Conservation (phyloP, 2,113 vertebrate species). For the Mus spicilegus region DNA sequence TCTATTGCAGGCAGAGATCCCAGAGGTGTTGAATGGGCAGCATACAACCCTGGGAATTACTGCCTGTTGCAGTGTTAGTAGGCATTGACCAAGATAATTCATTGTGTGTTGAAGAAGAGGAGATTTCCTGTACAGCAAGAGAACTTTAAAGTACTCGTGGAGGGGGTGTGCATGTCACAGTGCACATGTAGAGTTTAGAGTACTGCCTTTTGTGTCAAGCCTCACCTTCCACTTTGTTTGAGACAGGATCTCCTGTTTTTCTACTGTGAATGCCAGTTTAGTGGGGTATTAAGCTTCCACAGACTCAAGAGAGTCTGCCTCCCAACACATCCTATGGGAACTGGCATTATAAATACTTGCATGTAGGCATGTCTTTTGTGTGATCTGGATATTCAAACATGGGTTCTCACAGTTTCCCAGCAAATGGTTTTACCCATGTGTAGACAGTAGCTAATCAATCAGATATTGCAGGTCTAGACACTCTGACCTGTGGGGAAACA, state of each 20-base stretch:
- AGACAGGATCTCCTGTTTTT: too few relatives aligned
- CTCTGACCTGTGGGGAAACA: not conserved
- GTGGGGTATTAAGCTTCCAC: too few relatives aligned
- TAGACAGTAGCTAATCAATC: not conserved
- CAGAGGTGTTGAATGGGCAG: not conserved
- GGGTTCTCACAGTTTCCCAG: not conserved
- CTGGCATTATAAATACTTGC: not conserved
- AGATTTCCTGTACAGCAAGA: not conserved
- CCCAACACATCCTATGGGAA: too few relatives aligned
- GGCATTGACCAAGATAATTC: fast-evolving
- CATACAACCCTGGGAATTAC: not conserved
- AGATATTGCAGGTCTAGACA: not conserved
- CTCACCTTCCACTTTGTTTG: not conserved
- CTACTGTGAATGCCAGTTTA: not conserved
- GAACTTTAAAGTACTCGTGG: too few relatives aligned
- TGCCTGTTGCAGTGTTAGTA: not conserved
- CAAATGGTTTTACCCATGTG: too few relatives aligned
- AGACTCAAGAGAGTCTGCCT: too few relatives aligned
- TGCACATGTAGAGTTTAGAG: not conserved
- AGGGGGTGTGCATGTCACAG: not conserved
- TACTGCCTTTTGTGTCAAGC: not conserved
- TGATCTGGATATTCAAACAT: not conserved
- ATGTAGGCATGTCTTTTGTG: not conserved
- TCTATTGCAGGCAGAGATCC: not conserved
- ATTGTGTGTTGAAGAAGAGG: not conserved